phyloP scores from a whole-genome alignment of 2,888 invertebrate genomes.

The Apamea epomidion region DNA sequence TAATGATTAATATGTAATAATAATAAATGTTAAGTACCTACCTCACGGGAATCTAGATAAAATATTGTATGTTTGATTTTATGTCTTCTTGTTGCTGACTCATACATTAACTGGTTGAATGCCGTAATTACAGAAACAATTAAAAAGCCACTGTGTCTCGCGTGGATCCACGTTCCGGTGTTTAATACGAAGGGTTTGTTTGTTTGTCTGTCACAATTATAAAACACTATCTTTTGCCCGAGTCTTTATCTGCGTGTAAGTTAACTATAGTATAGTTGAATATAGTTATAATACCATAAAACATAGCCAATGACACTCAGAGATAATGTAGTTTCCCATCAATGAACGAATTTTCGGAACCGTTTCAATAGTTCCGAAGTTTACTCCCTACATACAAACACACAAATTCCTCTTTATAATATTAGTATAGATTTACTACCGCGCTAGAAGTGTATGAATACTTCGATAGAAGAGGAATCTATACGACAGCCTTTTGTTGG shows the following conservation, averaged over 20 bases:
- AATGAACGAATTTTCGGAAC: background rate
- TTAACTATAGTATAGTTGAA: too few relatives aligned
- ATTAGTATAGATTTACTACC: too few relatives aligned
- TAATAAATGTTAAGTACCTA: conserved; percentile 24
- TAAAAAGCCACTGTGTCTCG: background rate
- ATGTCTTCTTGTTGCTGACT: background rate
- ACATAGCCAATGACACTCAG: background rate
- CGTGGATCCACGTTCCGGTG: background rate
- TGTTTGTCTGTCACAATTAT: background rate
- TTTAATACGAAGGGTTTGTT: background rate
- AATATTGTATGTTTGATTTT: conserved; percentile 24
- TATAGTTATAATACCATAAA: background rate
- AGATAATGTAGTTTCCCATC: background rate
- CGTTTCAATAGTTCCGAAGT: too few relatives aligned
- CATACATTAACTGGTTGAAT: background rate
- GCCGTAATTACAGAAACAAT: background rate
- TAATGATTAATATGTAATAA: conserved; percentile 50
- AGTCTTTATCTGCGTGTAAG: background rate
- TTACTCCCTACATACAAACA: too few relatives aligned
- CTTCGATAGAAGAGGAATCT: too few relatives aligned
- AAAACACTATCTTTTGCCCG: background rate
- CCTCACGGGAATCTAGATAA: conserved; percentile 15
- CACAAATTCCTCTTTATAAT: too few relatives aligned
- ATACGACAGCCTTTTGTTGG: background rate
- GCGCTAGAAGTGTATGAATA: too few relatives aligned